phyloP scores from a whole-genome alignment of 2,888 invertebrate genomes.

The Drosophila koepferae region DNA sequence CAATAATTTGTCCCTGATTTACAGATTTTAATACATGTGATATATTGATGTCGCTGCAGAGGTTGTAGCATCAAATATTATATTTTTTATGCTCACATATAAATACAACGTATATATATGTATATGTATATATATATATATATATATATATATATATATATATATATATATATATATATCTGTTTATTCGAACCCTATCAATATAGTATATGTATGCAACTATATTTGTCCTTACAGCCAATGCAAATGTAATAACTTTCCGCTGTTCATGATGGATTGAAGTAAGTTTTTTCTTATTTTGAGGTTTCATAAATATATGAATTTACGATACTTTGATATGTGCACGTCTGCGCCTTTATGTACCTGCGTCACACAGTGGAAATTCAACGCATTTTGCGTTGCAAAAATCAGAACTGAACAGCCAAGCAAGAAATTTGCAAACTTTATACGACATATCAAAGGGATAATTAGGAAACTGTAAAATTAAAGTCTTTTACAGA shows the following conservation, averaged over 20 bases:
- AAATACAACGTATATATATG: not conserved
- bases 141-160: not conserved
- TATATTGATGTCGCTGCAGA: not conserved
- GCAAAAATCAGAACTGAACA: no score
- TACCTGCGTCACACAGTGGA: not conserved
- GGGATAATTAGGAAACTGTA: no score
- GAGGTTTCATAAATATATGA: not conserved
- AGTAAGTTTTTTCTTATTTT: not conserved
- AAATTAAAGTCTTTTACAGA: no score
- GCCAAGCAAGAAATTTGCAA: no score
- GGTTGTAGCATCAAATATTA: not conserved
- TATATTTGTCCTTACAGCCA: not conserved
- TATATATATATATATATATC: not conserved
- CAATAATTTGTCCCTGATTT: no score
- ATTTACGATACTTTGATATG: not conserved
- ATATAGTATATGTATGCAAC: not conserved
- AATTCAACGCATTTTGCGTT: not conserved
- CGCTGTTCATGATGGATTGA: not conserved
- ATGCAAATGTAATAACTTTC: conserved; percentile 2
- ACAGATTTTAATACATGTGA: not conserved
- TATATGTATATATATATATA: not conserved
- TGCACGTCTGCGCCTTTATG: not conserved
- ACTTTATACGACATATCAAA: no score
- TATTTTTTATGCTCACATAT: not conserved
- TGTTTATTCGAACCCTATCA: not conserved